Evolutionary conservation across 1,140 invertebrate species (phyloP).

Genomic region (Bombus confusus): DNA sequence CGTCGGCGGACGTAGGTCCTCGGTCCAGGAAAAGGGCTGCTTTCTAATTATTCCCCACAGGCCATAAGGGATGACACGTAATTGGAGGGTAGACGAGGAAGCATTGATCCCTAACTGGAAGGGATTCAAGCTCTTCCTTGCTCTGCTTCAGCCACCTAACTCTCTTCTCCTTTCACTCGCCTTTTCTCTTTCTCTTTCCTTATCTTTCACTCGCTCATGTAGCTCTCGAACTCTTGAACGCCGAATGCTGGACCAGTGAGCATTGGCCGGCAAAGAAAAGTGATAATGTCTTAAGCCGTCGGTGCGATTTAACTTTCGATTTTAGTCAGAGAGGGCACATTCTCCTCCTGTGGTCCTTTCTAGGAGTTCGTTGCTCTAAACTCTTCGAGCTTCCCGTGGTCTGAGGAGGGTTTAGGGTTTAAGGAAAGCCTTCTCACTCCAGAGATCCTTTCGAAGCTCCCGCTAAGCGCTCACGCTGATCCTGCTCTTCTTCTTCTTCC

Average conservation of each 20-base stretch:
- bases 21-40: slow-evolving; percentile 68
- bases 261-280: slow-evolving; percentile 78
- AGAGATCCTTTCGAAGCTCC: slow-evolving; percentile 73
- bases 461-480: slow-evolving; percentile 80
- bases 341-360: slow-evolving; percentile 61
- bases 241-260: slow-evolving; percentile 67
- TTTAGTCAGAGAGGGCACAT: slow-evolving; percentile 70
- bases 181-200: neutral
- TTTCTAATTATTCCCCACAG: slow-evolving; percentile 81
- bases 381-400: slow-evolving; percentile 73
- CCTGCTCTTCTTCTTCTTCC: slow-evolving; percentile 74
- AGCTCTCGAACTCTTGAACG: slow-evolving; percentile 53
- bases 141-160: slow-evolving; percentile 8
- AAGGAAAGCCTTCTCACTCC: slow-evolving; percentile 75
- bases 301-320: slow-evolving; percentile 81
- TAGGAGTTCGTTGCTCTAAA: slow-evolving; percentile 77
- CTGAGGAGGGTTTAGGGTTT: slow-evolving; percentile 80
- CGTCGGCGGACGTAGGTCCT: slow-evolving; percentile 28
- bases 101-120: slow-evolving; percentile 76
- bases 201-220: slow-evolving; percentile 24
- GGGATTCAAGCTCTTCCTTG: slow-evolving; percentile 69
- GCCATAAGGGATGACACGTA: slow-evolving; percentile 79
- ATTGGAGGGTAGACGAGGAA: slow-evolving; percentile 79
- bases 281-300: slow-evolving; percentile 81
- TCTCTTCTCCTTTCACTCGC: neutral